A percentile compares a stretch with the other conserved stretches of the same genome.
These are phyloP conservation scores for Liasis olivaceus DNA, from an alignment of 2,797 vertebrate genomes.

Conservation along the genomic window DNA sequence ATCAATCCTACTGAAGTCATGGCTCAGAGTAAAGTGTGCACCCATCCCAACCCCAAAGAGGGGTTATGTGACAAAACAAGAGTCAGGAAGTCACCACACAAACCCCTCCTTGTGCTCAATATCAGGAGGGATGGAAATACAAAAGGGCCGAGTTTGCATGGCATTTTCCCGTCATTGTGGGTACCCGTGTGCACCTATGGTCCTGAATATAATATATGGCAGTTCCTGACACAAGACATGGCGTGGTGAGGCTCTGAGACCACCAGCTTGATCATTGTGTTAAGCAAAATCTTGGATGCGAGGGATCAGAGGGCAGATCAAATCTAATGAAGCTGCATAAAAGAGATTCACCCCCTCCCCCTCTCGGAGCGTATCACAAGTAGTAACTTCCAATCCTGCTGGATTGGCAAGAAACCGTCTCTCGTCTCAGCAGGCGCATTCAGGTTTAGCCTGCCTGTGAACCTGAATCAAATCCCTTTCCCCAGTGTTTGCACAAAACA, in stretches of 20 bases:
- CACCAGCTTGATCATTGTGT: neutral
- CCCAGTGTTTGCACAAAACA: neutral
- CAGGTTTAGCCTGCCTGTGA: neutral
- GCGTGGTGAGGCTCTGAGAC: neutral
- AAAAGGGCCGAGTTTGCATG: neutral
- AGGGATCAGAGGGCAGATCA: neutral
- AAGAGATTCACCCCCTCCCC: neutral
- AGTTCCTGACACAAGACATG: neutral
- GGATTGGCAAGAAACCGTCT: neutral
- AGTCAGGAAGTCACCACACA: neutral
- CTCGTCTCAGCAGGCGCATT: neutral
- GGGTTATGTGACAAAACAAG: neutral
- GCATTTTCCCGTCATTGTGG: no score
- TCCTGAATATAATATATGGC: neutral
- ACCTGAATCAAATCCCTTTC: neutral
- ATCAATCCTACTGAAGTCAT: neutral
- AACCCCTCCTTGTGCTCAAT: neutral
- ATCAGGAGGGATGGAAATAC: neutral
- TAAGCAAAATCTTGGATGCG: neutral
- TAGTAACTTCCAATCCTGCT: neutral
- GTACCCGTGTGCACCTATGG: neutral
- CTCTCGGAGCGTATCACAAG: neutral
- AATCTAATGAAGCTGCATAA: neutral
- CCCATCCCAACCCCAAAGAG: neutral
- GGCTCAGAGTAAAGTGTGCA: neutral